Evolutionary conservation across 2,888 invertebrate species (phyloP), one percentile per base, ranked within the genome.

Genomic region (Lasius platythorax): DNA sequence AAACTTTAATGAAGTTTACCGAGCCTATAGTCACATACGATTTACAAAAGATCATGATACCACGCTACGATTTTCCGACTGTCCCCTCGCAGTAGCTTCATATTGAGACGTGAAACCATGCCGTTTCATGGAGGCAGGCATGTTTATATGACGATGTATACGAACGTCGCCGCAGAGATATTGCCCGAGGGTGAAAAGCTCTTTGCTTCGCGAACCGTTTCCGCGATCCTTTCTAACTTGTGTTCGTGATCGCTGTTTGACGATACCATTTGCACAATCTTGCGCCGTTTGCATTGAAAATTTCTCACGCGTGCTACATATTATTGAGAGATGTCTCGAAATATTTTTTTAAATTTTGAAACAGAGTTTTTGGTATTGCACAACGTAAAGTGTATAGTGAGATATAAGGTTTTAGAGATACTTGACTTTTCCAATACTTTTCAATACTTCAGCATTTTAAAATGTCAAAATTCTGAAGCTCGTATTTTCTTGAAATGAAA

Each of bases 1-100:
- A 79, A 79, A 79, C 43, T 79, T 79, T 79, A 79, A 79, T 79
- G 61, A 79, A 79, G 72, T 72, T 79, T 68, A 40, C 23, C 23
- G 46, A 72, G 33, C 33, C 28, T 61, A 46, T 9, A 63, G 73
- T 72, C 61, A 79, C 46, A 46, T 72, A 61, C 37, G 72, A 72
- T 72, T 79, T 79, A 79, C 73, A 72, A 46, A 73, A 72, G 73
- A 63, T 72, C 61, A 70, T 70, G 46, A 46, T 58, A 67, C 40
- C 40, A 18, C 46, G 18, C 53, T 28, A 53, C 37, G 28, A 28
- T 78, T 78, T 78, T 12, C 30, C 37, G 15, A 50, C 33, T 61
- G 18, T 63, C 33, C 50, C 33, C 37, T 50, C 28, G 28, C 18
- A 50, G 15, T 23, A 23, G 33, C 3, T 30, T 15, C 12, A 12